Evolutionary conservation across 2,888 invertebrate genomes (phyloP).

Genomic region (Diadromus collaris): DNA sequence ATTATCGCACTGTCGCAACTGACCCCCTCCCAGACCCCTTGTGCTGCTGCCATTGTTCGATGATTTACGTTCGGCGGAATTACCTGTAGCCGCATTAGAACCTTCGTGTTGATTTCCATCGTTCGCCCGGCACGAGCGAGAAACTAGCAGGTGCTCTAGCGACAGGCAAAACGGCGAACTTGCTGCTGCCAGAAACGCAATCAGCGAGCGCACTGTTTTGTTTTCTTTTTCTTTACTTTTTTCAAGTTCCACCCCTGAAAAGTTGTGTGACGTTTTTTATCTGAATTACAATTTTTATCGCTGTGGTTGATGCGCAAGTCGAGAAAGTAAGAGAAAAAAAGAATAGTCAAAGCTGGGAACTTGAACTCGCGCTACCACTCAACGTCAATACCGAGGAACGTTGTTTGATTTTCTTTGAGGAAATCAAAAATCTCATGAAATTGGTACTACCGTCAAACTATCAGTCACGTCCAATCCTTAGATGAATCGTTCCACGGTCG

Average conservation of each 20-base stretch:
- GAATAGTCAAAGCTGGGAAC: not conserved
- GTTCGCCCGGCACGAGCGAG: constrained; percentile 56
- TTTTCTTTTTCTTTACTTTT: not conserved
- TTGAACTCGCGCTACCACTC: not conserved
- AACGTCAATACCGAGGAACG: not conserved
- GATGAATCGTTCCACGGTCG: not conserved
- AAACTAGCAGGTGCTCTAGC: constrained; percentile 28
- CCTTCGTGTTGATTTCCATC: constrained; percentile 66
- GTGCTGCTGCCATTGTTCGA: constrained; percentile 64
- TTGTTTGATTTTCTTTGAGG: no score
- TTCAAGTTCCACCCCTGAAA: constrained; percentile 19
- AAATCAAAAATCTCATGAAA: no score
- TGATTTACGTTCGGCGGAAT: constrained; percentile 68
- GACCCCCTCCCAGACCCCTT: constrained; percentile 30
- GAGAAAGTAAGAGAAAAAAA: no score
- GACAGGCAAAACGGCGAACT: constrained; percentile 41
- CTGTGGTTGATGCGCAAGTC: not conserved
- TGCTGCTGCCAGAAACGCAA: constrained; percentile 39
- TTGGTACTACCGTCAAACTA: not conserved
- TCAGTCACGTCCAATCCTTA: not conserved
- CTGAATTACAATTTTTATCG: no score
- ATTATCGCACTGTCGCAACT: constrained; percentile 52
- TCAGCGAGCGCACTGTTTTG: constrained; percentile 29
- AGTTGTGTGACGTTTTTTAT: not conserved
- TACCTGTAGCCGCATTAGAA: constrained; percentile 58